Evolutionary conservation across 2,888 invertebrate genomes (phyloP), one percentile per base, ranked within the genome.

Genomic region (Caenorhabditis angaria): DNA sequence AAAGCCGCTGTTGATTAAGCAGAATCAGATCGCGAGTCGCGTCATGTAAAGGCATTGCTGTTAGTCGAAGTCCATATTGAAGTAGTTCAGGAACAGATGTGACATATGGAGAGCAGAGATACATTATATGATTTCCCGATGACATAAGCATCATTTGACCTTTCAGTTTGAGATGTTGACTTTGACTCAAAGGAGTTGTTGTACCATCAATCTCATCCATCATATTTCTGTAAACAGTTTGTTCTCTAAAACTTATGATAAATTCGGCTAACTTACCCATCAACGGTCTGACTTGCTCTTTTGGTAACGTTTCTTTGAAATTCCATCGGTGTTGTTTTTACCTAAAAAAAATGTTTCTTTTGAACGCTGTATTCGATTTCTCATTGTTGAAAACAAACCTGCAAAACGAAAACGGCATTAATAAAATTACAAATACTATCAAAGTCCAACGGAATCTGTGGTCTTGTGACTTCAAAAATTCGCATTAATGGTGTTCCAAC

Each of bases 391-490:
- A 22, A 12, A 35, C n/a, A 32, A 28, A 58, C 78, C 53, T 84
- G 82, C 10, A 84, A 64, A 2, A 84, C 81, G 69, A 84, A 84
- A 32, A 84, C 83, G 10, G 82, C 82, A 61, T 84, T 84, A 68
- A 84, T 84, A 60, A 83, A 83, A 65, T 83, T 78, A 57, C 81
- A 79, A 56, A 85, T 85, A 56, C 82, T 83, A 41, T 86, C 87
- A 64, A 84, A 87, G 66, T 85, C 86, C n/a, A 87, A 64, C 20
- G 86, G 85, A 56, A 87, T 84, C 57, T 87, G 83, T 0, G 87
- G 87, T 1, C 86, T 82, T 27, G 80, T 80, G 29, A 87, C 81
- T 66, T 85, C 83, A 61, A 84, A 84, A 14, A 86, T 73, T 48
- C 83, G 72, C 55, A 83, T 75, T 8, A 87, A 50, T 5, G 84